Evolutionary conservation across 2,888 invertebrate genomes (phyloP), one percentile per base, ranked within the genome.

Genomic region (Protonemura montana): DNA sequence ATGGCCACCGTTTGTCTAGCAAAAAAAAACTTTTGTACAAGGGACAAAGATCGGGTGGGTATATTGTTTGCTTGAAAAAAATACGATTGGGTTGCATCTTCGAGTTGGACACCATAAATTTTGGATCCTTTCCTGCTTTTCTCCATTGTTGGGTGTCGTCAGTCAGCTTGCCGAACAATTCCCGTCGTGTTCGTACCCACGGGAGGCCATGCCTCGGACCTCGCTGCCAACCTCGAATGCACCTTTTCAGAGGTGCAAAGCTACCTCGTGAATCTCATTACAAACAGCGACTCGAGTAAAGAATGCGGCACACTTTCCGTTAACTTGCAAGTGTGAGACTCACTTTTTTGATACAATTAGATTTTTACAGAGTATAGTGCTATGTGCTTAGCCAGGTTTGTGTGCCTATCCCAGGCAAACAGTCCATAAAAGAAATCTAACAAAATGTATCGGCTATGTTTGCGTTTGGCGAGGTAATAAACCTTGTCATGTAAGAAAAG

Each of bases 341-440:
- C 59, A 59, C 59, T 16, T 59, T 59, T 35, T 10, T 6, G 5
- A 59, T 59, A 7, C 21, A 59, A 59, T 59, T 13, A 59, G 1
- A 59, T 21, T 41, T 41, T 3, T 59, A 21, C 13, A 59, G 6
- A 59, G 1, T 59, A 77, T n/a, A 77, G 16, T n/a, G n/a, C 77
- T 28, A 78, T 29, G 27, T 27, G 78, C 78, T 28, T 28, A 30
- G 81, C 30, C 30, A 29, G 30, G 78, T 78, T 29, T 25, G 78
- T 27, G 26, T 78, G 21, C 77, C 29, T 81, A 30, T 0, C 81
- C 30, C 81, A 21, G 13, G 81, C 81, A 81, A 81, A 81, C 81
- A 81, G 28, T 16, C 30, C 81, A 30, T 81, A 81, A 81, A 81
- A 29, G n/a, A 30, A 81, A 81, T 28, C 30, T 28, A 29, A 81